phyloP scores from a whole-genome alignment of 2,797 vertebrate species.

The Phoeniculus purpureus region DNA sequence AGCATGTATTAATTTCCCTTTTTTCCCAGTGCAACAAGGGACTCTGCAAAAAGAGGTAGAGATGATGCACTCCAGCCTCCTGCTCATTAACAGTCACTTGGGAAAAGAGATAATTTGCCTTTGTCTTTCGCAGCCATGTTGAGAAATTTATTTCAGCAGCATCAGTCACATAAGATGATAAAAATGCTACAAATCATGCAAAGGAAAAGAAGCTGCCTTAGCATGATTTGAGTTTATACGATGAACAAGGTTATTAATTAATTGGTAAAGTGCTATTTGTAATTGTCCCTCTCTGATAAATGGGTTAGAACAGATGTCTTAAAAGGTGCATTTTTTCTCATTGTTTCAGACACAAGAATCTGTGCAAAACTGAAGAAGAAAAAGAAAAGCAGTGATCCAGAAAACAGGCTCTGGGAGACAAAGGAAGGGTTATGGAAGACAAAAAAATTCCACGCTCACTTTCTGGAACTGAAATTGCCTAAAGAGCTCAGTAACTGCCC shows the following conservation, averaged over 20 bases:
- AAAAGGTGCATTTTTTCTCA: slow-evolving; percentile 22
- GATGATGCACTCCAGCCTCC: slow-evolving; percentile 16
- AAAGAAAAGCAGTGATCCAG: background rate
- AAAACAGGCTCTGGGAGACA: slow-evolving; percentile 41
- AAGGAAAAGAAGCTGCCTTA: slow-evolving; percentile 49
- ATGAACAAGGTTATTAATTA: slow-evolving; percentile 59
- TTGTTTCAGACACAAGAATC: slow-evolving; percentile 26
- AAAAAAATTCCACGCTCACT: background rate
- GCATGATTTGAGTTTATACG: slow-evolving; percentile 34
- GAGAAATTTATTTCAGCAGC: slow-evolving; percentile 66
- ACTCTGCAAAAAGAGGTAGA: background rate
- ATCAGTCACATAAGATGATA: slow-evolving; percentile 35
- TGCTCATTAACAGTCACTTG: slow-evolving; percentile 48
- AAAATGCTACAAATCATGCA: slow-evolving; percentile 46
- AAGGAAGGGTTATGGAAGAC: slow-evolving; percentile 29
- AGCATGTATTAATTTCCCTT: background rate
- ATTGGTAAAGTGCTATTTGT: slow-evolving; percentile 59
- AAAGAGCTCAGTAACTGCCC: slow-evolving; percentile 44
- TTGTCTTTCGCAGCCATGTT: slow-evolving; percentile 49
- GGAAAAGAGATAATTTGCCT: slow-evolving; percentile 56
- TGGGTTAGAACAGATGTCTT: slow-evolving; percentile 52
- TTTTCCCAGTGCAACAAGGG: background rate
- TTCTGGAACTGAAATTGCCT: slow-evolving; percentile 37
- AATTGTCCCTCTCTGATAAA: slow-evolving; percentile 61
- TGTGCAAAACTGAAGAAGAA: slow-evolving; percentile 24